These are phyloP conservation scores for Phrynocephalus guinanensis DNA, from an alignment of 2,797 vertebrate genomes.

Conservation along the genomic window DNA sequence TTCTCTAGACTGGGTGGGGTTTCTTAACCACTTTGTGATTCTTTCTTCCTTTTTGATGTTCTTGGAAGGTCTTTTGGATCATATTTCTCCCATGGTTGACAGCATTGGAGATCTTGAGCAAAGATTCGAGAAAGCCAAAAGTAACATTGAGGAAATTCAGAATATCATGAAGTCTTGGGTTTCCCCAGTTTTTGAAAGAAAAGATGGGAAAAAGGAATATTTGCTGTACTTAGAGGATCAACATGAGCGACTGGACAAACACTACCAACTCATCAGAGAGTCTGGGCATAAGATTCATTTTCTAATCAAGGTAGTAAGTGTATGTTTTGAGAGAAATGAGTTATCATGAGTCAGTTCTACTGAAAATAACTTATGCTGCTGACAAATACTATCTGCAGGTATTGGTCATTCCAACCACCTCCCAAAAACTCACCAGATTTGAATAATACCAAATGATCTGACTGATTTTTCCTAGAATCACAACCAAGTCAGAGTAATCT, in stretches of 20 bases:
- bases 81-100: conserved; percentile 80
- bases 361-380: not conserved
- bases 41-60: conserved; percentile 18
- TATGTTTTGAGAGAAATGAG: not conserved
- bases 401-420: too few species aligned
- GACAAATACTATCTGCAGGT: not conserved
- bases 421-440: not conserved
- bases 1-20: not conserved
- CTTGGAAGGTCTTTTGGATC: conserved; percentile 85
- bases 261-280: conserved; percentile 80
- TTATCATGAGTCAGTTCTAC: not conserved
- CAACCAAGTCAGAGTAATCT: not conserved
- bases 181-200: conserved; percentile 87
- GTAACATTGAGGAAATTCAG: conserved; percentile 88
- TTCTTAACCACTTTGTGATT: not conserved
- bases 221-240: conserved; percentile 87
- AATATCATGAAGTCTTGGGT: conserved; percentile 84
- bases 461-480: not conserved
- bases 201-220: conserved; percentile 86
- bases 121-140: conserved; percentile 86
- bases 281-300: conserved; percentile 87
- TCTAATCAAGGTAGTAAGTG: conserved; percentile 83
- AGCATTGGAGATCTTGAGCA: conserved; percentile 84
- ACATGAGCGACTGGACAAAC: conserved; percentile 79
- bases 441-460: not conserved